Base-by-base conservation (phyloP, 2,888 invertebrate genomes). In the Stramonita haemastoma region DNA sequence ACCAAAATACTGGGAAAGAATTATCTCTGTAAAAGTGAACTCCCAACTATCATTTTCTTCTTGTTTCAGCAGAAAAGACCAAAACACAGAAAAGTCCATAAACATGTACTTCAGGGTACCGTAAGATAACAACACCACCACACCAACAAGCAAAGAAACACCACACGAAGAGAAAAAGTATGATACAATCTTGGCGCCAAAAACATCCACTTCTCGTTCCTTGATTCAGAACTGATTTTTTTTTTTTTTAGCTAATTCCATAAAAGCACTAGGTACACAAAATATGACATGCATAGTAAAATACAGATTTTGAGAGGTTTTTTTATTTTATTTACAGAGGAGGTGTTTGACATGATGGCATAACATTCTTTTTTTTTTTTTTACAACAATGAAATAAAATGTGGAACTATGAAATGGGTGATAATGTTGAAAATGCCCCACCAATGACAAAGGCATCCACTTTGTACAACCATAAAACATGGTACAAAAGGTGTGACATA, bases 161-260 rank as follows among this genome's bases (percentile, higher is more conserved):
- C 36, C 81, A 81, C 81, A 81, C 34, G 36, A 36, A 36, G 81
- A 85, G 85, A 87, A 73, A 87, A 70, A 87, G 36, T 87, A 87
- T 87, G 70, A 26, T 87, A 87, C 86, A 87, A 70, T 32, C 70
- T 73, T 87, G 86, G 86, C 86, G 86, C 86, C 86, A 87, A 70
- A 87, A 87, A 87, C 86, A 87, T 87, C 86, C 85, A 60, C 26
- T 87, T 87, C 86, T 87, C 70, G 70, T 87, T 87, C 73, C 60
- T 87, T 32, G 36, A 73, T 36, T 46, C 70, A 73, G 70, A 87
- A 73, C 36, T n/a, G 29, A 66, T 86, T 66, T 17, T 34, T 86
- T 32, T 60, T n/a, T n/a, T 29, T 56, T 56, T 60, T 66, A 32
- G 32, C 32, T 66, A 66, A 60, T 26, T 66, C 34, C 29, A 86